phyloP scores from a whole-genome alignment of 2,113 vertebrate genomes.

The Macquaria ambigua region DNA sequence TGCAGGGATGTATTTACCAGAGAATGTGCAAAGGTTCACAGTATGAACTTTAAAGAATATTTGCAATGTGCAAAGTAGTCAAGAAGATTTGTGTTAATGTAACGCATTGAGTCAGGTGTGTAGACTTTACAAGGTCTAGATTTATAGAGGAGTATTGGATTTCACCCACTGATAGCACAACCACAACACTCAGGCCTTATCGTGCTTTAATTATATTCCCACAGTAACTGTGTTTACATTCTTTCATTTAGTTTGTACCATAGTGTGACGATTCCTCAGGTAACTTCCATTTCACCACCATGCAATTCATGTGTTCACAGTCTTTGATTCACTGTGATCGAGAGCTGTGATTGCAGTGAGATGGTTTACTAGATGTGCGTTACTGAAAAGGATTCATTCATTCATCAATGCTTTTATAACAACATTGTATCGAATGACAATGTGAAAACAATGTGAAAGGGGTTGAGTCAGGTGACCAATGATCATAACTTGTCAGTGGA shows the following conservation, averaged over 20 bases:
- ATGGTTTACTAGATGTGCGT: not conserved
- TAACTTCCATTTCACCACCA: not conserved
- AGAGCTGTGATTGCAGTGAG: not conserved
- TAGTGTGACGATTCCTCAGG: too few relatives aligned
- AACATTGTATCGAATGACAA: not conserved
- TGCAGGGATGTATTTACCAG: too few relatives aligned
- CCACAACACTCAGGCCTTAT: not conserved
- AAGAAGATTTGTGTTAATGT: too few relatives aligned
- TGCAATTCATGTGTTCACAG: not conserved
- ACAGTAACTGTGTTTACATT: not conserved
- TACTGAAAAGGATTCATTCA: too few relatives aligned
- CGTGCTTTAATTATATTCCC: not conserved
- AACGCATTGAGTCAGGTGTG: too few relatives aligned
- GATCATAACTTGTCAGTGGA: slow-evolving; percentile 5
- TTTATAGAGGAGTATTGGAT: not conserved
- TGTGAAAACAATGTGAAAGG: not conserved
- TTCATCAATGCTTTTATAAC: not conserved
- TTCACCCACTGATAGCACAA: not conserved
- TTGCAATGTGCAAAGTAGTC: too few relatives aligned
- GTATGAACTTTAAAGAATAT: too few relatives aligned
- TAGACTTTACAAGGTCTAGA: not conserved
- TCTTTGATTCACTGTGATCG: not conserved
- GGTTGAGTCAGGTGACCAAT: not conserved
- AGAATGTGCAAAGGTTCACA: too few relatives aligned
- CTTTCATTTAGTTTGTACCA: not conserved